Evolutionary conservation across 2,888 invertebrate species (phyloP).

Genomic region (Lottia gigantea): DNA sequence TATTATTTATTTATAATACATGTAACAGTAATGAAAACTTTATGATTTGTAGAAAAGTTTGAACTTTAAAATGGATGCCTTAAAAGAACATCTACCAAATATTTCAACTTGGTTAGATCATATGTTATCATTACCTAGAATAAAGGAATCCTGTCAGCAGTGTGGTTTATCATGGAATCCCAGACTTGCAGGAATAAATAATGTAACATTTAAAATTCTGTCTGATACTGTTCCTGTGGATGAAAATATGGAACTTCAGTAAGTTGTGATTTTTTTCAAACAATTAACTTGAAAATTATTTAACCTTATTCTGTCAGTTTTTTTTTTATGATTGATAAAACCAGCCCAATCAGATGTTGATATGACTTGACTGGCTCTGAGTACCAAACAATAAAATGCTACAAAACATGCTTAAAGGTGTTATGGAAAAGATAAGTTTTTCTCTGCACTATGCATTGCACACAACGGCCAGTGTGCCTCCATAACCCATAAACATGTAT

Average conservation of each 20-base stretch:
- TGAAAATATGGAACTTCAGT: conserved; percentile 41
- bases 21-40: not conserved
- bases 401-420: too few relatives aligned
- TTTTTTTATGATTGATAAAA: too few relatives aligned
- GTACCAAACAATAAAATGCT: too few relatives aligned
- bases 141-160: conserved; percentile 33
- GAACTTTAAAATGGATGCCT: conserved; percentile 22
- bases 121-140: conserved; percentile 37
- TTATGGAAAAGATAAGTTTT: too few relatives aligned
- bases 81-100: conserved; percentile 32
- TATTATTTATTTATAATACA: too few relatives aligned
- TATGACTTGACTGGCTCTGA: too few relatives aligned
- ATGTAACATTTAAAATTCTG: conserved; percentile 3
- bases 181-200: not conserved
- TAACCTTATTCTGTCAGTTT: too few relatives aligned
- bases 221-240: conserved; percentile 31
- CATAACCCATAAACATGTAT: too few relatives aligned
- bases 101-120: conserved; percentile 42
- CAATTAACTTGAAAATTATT: not conserved
- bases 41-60: conserved; percentile 62
- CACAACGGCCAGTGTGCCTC: too few relatives aligned
- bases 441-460: too few relatives aligned
- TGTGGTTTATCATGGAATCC: conserved; percentile 30
- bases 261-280: not conserved
- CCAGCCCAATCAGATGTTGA: too few relatives aligned